Percentiles rank a stretch among this genome's conserved stretches.
These are phyloP conservation scores for Pristiophorus japonicus DNA, from an alignment of 2,113 vertebrate genomes.

Conservation along the genomic window DNA sequence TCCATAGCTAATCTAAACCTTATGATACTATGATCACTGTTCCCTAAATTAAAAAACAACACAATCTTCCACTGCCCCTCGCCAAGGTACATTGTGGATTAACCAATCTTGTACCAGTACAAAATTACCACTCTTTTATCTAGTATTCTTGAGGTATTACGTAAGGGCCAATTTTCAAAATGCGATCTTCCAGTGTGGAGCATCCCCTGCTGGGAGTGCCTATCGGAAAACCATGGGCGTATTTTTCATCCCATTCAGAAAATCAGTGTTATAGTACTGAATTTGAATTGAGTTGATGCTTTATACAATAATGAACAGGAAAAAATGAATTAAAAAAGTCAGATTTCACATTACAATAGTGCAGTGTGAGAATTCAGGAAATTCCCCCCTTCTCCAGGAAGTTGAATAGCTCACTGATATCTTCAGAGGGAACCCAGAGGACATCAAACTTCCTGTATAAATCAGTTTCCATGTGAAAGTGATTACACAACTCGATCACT, in stretches of 20 bases:
- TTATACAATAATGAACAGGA: not conserved
- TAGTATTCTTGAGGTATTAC: not conserved
- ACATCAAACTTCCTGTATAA: not conserved
- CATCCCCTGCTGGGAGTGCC: too few species aligned
- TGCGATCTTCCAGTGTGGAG: too few species aligned
- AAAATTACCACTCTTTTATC: not conserved
- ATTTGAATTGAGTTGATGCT: not conserved
- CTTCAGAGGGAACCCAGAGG: not conserved
- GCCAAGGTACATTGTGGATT: not conserved
- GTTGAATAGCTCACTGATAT: not conserved
- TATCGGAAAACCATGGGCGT: too few species aligned
- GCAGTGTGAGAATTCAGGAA: not conserved
- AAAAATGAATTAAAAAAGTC: not conserved
- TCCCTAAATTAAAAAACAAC: not conserved
- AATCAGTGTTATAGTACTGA: not conserved
- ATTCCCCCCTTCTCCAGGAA: not conserved
- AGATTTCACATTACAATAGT: not conserved
- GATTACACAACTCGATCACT: too few species aligned
- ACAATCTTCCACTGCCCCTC: not conserved
- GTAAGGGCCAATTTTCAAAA: not conserved
- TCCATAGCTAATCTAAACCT: too few species aligned
- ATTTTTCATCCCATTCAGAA: too few species aligned
- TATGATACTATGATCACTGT: too few species aligned
- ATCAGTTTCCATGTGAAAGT: not conserved
- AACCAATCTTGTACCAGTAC: not conserved